phyloP scores from a whole-genome alignment of 2,888 invertebrate species.

The Dasypogon diadema region DNA sequence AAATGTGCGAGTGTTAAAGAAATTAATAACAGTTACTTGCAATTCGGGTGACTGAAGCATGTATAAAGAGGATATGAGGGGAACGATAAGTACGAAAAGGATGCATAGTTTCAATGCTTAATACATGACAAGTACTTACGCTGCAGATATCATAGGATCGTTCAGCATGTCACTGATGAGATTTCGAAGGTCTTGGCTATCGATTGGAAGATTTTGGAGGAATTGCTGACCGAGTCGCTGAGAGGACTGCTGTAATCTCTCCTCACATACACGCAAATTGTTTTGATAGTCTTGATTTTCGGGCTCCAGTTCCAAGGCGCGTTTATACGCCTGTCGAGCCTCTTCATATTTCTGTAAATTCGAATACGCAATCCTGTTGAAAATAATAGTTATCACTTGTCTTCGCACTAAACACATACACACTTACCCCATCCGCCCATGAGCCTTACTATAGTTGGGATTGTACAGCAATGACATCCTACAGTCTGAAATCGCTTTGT shows the following conservation, averaged over 20 bases:
- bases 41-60: too few species aligned
- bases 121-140: too few species aligned
- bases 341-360: slow-evolving; percentile 85
- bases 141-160: slow-evolving; percentile 53
- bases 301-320: slow-evolving; percentile 91
- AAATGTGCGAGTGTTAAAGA: too few species aligned
- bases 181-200: slow-evolving; percentile 34
- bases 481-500: slow-evolving; percentile 90
- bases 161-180: slow-evolving; percentile 43
- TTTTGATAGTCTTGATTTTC: slow-evolving; percentile 90
- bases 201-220: slow-evolving; percentile 20
- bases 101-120: too few species aligned
- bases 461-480: slow-evolving; percentile 89
- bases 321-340: slow-evolving; percentile 87
- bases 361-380: slow-evolving; percentile 77
- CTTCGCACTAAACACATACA: too few species aligned
- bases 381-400: too few species aligned
- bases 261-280: slow-evolving; percentile 85
- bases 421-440: slow-evolving; percentile 83
- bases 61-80: too few species aligned
- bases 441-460: slow-evolving; percentile 94
- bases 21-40: too few species aligned
- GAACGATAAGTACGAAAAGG: too few species aligned
- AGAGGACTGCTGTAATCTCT: slow-evolving; percentile 51
- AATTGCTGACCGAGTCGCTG: slow-evolving; percentile 21